A percentile compares a stretch with the other conserved stretches of the same genome.
Conservation (phyloP, 2,888 invertebrate species). For the Pandemis heparana region DNA sequence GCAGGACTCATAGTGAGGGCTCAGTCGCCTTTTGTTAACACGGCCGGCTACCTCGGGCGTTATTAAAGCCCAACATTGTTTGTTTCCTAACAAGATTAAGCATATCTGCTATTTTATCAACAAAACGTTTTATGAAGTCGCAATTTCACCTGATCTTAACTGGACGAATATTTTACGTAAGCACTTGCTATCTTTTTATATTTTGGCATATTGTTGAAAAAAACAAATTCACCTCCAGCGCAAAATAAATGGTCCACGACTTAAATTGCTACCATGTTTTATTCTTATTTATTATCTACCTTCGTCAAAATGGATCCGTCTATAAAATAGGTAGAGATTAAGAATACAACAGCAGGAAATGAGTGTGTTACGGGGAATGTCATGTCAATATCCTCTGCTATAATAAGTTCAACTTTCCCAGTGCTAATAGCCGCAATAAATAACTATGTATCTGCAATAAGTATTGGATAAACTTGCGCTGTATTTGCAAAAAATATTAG, state of each 20-base stretch:
- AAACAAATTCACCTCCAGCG: not conserved
- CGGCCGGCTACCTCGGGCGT: conserved; percentile 12
- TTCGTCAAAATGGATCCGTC: not conserved
- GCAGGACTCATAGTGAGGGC: conserved; percentile 13
- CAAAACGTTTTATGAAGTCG: not conserved
- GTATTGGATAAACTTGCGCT: conserved; percentile 15
- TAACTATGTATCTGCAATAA: conserved; percentile 19
- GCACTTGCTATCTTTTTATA: not conserved
- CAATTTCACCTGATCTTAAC: not conserved
- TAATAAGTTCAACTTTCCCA: conserved; percentile 16
- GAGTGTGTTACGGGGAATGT: conserved; percentile 5
- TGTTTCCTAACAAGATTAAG: conserved; percentile 26
- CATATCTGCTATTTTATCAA: conserved; percentile 20
- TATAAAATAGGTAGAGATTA: not conserved
- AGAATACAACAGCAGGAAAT: conserved; percentile 10
- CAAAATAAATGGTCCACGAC: not conserved
- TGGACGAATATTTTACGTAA: not conserved
- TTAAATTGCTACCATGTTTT: not conserved
- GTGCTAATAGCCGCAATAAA: conserved; percentile 17
- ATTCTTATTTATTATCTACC: not conserved
- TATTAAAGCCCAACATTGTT: conserved; percentile 25
- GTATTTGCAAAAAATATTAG: conserved; percentile 21
- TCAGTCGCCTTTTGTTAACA: conserved; percentile 24
- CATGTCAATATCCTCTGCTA: conserved; percentile 13
- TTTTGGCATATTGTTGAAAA: not conserved